Base-by-base conservation (phyloP, 2,797 vertebrate genomes). In the Coranthus polyacanthus region DNA sequence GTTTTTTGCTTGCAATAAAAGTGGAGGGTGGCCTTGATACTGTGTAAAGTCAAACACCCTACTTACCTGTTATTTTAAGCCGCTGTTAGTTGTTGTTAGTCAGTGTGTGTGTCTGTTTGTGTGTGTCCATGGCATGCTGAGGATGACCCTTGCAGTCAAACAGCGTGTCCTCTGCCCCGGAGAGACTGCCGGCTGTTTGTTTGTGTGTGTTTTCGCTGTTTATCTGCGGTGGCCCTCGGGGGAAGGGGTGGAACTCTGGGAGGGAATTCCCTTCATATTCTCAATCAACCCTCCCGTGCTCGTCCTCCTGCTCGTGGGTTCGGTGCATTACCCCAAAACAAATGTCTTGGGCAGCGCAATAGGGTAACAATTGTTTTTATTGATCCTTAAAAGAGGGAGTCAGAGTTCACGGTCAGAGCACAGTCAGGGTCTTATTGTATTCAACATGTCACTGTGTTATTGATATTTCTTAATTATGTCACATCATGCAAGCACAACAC, bases 241-340 rank as follows among this genome's bases (percentile, higher is more conserved):
- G 69, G 60, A 68, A 46, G 65, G 41, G 81, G 82, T 67, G 76
- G 77, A 73, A 58, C 72, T 50, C 43, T n/a, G 6, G 47, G 68
- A 47, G 74, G 83, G 77, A 83, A 84, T 83, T 82, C 69, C 88
- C 83, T 57, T 81, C 53, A 51, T 63, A 65, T 71, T 84, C 15
- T 11, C 77, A 50, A 78, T 70, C 53, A 17, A 2, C 62, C 43
- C 37, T 58, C 42, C 73, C 51, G 67, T 50, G 78, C 56, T 32
- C 29, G 7, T 32, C 10, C 29, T 2, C 10, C 55, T 61, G 61
- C 67, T 58, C n/a, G 3, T 57, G 50, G 62, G 70, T 49, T 13
- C n/a, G 13, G 22, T 37, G 17, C n/a, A 1, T 17, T 6, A 29
- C 13, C 56, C 39, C 38, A 43, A 62, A 80, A 71, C 24, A 24